Evolutionary conservation across 2,888 invertebrate species (phyloP).

Genomic region (Drosophila nigricruria): DNA sequence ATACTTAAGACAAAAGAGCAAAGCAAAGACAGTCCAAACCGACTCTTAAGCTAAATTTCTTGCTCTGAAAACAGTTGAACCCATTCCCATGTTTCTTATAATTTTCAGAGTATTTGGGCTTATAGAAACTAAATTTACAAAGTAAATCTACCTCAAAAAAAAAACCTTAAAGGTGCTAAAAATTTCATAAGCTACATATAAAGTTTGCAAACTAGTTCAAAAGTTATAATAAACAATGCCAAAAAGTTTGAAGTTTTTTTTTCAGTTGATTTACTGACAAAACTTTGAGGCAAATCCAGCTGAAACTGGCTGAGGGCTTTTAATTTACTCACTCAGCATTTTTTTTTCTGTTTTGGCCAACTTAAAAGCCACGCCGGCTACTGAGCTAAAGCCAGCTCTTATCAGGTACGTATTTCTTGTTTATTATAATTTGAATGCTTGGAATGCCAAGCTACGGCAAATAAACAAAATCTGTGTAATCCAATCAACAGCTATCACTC

Average conservation of each 20-base stretch:
- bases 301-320: background rate
- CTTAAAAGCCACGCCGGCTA: background rate
- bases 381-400: background rate
- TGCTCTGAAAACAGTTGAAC: background rate
- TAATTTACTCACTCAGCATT: background rate
- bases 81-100: background rate
- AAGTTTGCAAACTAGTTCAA: background rate
- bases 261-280: background rate
- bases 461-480: slow-evolving; percentile 36
- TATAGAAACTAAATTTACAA: background rate
- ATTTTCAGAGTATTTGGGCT: background rate
- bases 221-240: background rate
- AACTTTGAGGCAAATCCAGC: background rate
- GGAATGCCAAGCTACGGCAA: slow-evolving; percentile 14
- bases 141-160: background rate
- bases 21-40: background rate
- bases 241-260: background rate
- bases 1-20: background rate
- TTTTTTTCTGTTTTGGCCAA: background rate
- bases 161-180: background rate
- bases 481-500: slow-evolving; percentile 45
- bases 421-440: slow-evolving; percentile 28
- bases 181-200: background rate
- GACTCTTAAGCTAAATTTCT: background rate
- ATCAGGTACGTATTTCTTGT: slow-evolving; percentile 12